Conservation (phyloP, 2,888 invertebrate species). For the Cerceris rybyensis region DNA sequence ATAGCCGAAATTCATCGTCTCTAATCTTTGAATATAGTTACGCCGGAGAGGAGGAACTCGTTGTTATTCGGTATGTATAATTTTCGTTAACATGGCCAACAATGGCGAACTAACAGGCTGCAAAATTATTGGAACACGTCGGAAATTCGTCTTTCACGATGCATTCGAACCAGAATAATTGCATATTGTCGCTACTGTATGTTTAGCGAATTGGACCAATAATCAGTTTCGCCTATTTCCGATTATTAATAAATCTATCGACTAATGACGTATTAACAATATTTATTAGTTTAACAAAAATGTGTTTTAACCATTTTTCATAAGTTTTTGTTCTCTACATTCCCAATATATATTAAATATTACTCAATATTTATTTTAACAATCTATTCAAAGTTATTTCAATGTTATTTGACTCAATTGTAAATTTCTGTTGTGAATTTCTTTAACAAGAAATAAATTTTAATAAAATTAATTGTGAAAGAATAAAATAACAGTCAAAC, state of each 20-base stretch:
- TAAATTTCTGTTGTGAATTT: no score
- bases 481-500: no score
- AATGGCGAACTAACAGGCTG: slow-evolving; percentile 43
- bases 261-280: no score
- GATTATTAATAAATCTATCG: not conserved
- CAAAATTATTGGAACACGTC: slow-evolving; percentile 38
- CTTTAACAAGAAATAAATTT: no score
- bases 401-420: no score
- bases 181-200: slow-evolving; percentile 34
- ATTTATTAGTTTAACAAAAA: no score
- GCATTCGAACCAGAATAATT: slow-evolving; percentile 45
- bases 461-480: no score
- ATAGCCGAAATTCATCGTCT: not conserved
- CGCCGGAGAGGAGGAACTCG: slow-evolving; percentile 18
- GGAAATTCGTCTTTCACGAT: slow-evolving; percentile 39
- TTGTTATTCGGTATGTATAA: slow-evolving; percentile 48
- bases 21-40: not conserved
- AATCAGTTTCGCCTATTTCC: not conserved
- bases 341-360: no score
- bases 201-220: not conserved
- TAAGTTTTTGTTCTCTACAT: no score
- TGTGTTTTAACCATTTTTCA: no score
- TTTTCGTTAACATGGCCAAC: slow-evolving; percentile 47
- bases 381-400: no score
- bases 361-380: no score